Evolutionary conservation across 1,140 invertebrate genomes (phyloP), one percentile per base, ranked within the genome.

Genomic region (Hycleus cichorii): DNA sequence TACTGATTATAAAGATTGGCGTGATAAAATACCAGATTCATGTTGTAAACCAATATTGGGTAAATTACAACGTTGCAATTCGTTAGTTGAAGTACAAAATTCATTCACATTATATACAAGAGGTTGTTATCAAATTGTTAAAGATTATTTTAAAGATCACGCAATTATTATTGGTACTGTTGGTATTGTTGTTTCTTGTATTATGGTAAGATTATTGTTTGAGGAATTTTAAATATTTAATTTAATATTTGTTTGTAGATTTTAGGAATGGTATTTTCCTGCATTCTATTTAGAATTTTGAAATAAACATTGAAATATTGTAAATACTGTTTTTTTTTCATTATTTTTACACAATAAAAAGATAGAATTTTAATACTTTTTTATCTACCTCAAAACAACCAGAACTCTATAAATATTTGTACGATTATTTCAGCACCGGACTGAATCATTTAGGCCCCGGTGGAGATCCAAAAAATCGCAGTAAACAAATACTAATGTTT

Each of bases 131-230:
- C 79, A 82, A 57, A 80, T 82, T 51, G 84, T 86, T 10, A 81
- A 81, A 54, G 75, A 81, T 27, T 88, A 87, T 67, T 80, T 93
- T 62, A 80, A 87, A 57, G 81, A 84, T 59, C 87, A 93, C 69
- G 90, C 90, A 2, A 81, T 84, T 2, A 81, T 90, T 39, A 81
- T 94, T 52, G 91, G 90, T 43, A 85, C 81, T 11, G 83, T 86
- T n/a, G 91, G 89, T 4, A 83, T 93, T 48, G 81, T 84, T 18
- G 86, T 93, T 45, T 88, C 91, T 4, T 79, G 85, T 62, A 72
- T 93, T n/a, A 88, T 93, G 87, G 88, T 90, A 77, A 77, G 65
- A 58, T 55, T 25, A 26, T 48, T 48, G 18, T 45, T 39, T 57
- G n/a, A 47, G 39, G 47, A 42, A 47, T 24, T 60, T 9, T 64